Base-by-base conservation (phyloP, 2,113 vertebrate species). In the Pituophis catenifer region DNA sequence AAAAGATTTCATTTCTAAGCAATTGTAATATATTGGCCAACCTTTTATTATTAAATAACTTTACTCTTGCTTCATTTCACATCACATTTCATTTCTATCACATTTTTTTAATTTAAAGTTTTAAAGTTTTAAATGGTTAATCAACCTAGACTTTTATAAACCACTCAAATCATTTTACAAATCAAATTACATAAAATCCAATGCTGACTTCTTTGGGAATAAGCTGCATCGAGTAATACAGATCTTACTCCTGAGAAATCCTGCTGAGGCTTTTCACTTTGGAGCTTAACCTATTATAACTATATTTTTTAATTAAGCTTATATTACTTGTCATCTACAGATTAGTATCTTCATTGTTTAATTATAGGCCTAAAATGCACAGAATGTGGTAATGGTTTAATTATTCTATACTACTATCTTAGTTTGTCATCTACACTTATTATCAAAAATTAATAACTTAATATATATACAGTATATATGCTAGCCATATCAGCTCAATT, bases 321-420 rank as follows among this genome's bases (percentile, higher is more conserved):
- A 85, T 85, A 38, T 52, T 57, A 53, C n/a, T 85, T 85, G 70
- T 24, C n/a, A 57, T 85, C 65, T 57, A 57, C 33, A 90, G 58
- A 0, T 0, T 0, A 81, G 29, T 33, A 33, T 81, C 19, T 85
- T 85, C 81, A 75, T 58, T 89, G 26, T 0, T 57, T 48, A 59
- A 52, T 15, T 88, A 94, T 65, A 88, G 24, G 0, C 5, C 89
- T 91, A 86, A 85, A 0, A 1, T 85, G 19, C n/a, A 0, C 8
- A 93, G 92, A 92, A n/a, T 26, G 75, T 89, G 52, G 44, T 58
- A 90, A 7, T 2, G 91, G 11, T 95, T 88, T 89, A 85, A 91
- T 1, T 91, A 93, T 91, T 90, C 86, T 91, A 24, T 53, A 88
- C 10, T 0, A 57, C 59, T 94, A 19, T 0, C 58, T 95, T 11